Evolutionary conservation across 2,888 invertebrate species (phyloP).

Genomic region (Ceriagrion tenellum): DNA sequence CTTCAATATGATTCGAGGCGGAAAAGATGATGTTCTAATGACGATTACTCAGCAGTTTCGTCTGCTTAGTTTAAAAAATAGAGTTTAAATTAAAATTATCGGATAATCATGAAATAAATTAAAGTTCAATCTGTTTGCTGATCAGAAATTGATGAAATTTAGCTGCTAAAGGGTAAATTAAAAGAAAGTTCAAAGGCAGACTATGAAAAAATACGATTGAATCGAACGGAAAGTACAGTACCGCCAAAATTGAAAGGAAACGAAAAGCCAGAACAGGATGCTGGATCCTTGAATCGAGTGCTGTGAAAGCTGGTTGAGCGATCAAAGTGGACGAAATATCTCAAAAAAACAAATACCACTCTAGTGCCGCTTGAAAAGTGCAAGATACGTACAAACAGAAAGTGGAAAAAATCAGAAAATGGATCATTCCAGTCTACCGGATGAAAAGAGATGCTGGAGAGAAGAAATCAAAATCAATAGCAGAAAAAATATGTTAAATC

Average conservation of each 20-base stretch:
- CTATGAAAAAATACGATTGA: neutral
- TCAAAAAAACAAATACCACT: neutral
- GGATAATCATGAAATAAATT: no score
- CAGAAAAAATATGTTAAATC: neutral
- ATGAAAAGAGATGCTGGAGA: neutral
- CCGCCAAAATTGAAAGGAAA: neutral
- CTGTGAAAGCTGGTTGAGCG: conserved; percentile 8
- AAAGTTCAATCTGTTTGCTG: no score
- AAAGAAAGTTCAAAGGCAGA: no score
- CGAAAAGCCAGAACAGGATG: neutral
- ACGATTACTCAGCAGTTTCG: no score
- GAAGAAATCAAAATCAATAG: neutral
- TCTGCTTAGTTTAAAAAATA: no score
- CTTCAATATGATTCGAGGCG: no score
- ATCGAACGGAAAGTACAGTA: neutral
- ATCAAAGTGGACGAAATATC: neutral
- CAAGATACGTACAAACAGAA: neutral
- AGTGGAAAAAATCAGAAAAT: neutral
- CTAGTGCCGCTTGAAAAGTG: neutral
- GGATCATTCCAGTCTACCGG: neutral
- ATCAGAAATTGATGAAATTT: no score
- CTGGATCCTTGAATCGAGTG: neutral
- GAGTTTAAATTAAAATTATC: no score
- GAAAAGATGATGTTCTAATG: no score
- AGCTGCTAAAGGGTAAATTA: neutral